These are phyloP conservation scores for Catharus bicknelli DNA, from an alignment of 2,113 vertebrate species.

Conservation along the genomic window DNA sequence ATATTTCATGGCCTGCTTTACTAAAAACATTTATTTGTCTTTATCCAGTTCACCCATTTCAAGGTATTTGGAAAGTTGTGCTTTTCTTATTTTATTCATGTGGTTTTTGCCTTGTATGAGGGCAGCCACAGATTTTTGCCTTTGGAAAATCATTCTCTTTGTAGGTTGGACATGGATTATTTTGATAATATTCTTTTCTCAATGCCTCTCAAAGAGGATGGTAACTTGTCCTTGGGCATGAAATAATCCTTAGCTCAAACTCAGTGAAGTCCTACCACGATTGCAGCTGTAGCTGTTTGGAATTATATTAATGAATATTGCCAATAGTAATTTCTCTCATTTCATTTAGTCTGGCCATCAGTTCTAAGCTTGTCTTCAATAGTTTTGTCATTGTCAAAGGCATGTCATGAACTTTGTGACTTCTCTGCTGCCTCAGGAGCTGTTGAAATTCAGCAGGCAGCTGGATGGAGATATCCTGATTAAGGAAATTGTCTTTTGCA, in stretches of 20 bases:
- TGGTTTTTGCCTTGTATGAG: background rate
- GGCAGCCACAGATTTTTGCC: background rate
- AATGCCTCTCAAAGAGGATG: background rate
- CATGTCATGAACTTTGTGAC: background rate
- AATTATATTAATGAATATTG: background rate
- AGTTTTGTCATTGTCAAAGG: background rate
- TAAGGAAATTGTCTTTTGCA: background rate
- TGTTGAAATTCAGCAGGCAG: background rate
- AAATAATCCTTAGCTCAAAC: background rate
- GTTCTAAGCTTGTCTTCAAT: background rate
- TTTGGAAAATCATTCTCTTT: background rate
- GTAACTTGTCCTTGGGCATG: background rate
- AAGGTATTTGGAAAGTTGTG: background rate
- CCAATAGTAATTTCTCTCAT: background rate
- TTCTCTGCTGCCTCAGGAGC: constrained; percentile 1
- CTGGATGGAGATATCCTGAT: background rate
- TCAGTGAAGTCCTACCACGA: fast-evolving
- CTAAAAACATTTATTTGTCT: background rate
- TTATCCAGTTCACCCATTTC: background rate
- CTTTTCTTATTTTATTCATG: background rate
- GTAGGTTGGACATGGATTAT: background rate
- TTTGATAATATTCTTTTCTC: background rate
- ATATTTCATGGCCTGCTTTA: background rate
- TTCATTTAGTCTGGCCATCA: background rate
- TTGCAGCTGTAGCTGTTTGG: background rate